Evolutionary conservation across 2,797 vertebrate genomes (phyloP).

Genomic region (Capromys pilorides): DNA sequence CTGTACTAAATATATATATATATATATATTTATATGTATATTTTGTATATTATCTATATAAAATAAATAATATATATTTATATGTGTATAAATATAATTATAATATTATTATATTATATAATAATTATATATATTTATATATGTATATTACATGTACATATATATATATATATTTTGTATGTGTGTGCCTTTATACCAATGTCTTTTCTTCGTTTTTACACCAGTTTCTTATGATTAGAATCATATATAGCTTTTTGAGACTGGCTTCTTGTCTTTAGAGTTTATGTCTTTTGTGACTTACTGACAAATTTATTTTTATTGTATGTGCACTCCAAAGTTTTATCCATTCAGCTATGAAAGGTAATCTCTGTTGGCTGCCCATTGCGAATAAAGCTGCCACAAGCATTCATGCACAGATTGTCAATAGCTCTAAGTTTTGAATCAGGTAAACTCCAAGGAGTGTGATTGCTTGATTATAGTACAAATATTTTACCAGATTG

Average conservation of each 20-base stretch:
- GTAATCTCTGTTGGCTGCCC: background rate
- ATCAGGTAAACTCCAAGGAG: background rate
- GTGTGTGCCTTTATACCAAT: too few relatives aligned
- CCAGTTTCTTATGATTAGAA: background rate
- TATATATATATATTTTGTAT: too few relatives aligned
- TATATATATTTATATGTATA: too few relatives aligned
- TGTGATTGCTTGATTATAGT: background rate
- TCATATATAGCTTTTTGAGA: background rate
- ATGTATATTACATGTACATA: too few relatives aligned
- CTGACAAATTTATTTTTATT: slow-evolving; percentile 11
- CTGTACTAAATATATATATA: too few relatives aligned
- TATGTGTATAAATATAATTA: too few relatives aligned
- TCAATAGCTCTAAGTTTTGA: background rate
- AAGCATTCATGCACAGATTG: background rate
- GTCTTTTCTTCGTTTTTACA: too few relatives aligned
- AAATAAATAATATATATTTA: too few relatives aligned
- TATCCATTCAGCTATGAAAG: background rate
- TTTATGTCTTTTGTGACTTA: background rate
- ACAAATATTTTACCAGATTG: background rate
- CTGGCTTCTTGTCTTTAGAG: slow-evolving; percentile 7
- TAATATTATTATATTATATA: too few relatives aligned
- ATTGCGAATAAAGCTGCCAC: background rate
- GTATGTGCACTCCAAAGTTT: background rate
- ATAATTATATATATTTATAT: too few relatives aligned
- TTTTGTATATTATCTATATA: too few relatives aligned